These are phyloP conservation scores for Micropterix aruncella DNA, from an alignment of 2,888 invertebrate species.

Conservation along the genomic window DNA sequence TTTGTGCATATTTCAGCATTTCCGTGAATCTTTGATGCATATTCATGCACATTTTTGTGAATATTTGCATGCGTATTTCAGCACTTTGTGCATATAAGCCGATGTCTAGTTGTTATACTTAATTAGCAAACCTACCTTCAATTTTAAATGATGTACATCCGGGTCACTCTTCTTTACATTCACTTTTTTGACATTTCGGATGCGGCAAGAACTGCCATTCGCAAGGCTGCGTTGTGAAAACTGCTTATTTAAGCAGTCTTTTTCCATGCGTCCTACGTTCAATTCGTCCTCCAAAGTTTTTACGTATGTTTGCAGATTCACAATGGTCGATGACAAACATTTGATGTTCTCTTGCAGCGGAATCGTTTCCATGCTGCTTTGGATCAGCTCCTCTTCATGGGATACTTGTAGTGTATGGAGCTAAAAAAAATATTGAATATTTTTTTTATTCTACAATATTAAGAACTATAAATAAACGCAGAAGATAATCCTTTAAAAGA, in stretches of 20 bases:
- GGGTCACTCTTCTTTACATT: no score
- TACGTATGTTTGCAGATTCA: neutral
- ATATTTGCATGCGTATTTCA: no score
- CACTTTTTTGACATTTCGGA: no score
- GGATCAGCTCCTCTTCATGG: slow-evolving; percentile 56
- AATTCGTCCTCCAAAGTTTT: neutral
- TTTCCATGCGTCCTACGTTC: neutral
- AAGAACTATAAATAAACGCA: no score
- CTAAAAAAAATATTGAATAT: slow-evolving; percentile 41
- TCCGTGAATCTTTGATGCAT: no score
- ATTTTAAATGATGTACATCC: no score
- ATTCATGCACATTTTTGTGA: no score
- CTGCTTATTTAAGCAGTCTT: neutral
- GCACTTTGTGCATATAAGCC: no score
- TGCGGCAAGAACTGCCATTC: neutral
- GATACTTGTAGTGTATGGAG: slow-evolving; percentile 61
- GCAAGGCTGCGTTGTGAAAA: neutral
- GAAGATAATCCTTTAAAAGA: no score
- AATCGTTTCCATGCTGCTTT: slow-evolving; percentile 45
- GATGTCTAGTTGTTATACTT: no score
- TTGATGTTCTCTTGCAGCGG: slow-evolving; percentile 41
- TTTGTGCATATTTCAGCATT: no score
- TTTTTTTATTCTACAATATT: slow-evolving; percentile 1
- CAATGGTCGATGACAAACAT: neutral
- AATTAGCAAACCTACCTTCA: no score